Base-by-base conservation (phyloP, 2,888 invertebrate genomes). In the Cataglyphis rosenhaueri region DNA sequence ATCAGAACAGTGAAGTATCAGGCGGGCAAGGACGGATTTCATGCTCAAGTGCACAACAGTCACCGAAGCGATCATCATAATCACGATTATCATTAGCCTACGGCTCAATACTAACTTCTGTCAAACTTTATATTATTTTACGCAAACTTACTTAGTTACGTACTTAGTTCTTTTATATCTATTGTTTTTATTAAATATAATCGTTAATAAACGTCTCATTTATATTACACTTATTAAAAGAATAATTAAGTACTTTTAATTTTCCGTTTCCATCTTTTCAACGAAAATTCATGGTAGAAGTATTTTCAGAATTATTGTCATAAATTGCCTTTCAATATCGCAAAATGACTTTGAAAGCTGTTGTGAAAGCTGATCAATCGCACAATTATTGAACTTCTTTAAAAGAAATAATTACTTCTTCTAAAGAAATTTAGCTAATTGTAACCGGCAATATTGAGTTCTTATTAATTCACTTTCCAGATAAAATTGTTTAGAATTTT, bases 1-100 rank as follows among this genome's bases (percentile, higher is more conserved):
- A 94, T 95, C 92, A 95, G 96, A 91, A 96, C 96, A 91, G 96
- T 96, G 38, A 96, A 96, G 90, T 96, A 96, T 94, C 96, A 95
- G 92, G 96, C 96, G 55, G 96, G 96, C 89, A 96, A 96, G 88
- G 92, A 93, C 92, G 96, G 96, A 84, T 96, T 96, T 93, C 96
- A 96, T 93, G 96, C 96, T 57, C 93, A 93, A 57, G 94, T 95
- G 57, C 91, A 93, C 84, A 94, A 94, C 88, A 94, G 93, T 84
- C 89, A 92, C 59, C 93, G 93, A 48, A 90, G 91, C 73, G 87
- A 91, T 74, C 88, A 87, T 18, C 83, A 83, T n/a, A 25, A 64
- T 64, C 70, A 79, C 32, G 57, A 61, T 48, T 8, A 21, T 18
- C 25, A 9, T 62, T 70, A 62, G 21, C 18, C 18, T 15, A 9